Percentiles rank a stretch among this genome's conserved stretches.
Evolutionary conservation across 23 tunicate genomes (phyloP).

Genomic region (Clavelina lepadiformis): DNA sequence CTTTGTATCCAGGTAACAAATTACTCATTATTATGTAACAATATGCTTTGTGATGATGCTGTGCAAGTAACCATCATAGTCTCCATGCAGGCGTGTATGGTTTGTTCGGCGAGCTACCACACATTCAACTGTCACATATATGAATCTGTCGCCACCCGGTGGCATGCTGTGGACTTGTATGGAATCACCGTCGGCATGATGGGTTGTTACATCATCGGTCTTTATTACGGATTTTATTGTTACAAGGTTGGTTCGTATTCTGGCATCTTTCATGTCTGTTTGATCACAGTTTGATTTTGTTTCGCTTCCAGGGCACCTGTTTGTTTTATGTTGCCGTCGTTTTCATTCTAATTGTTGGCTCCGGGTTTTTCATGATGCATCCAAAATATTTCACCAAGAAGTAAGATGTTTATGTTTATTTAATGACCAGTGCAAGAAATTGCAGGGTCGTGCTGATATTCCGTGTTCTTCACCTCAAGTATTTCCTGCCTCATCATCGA

Average conservation of each 20-base stretch:
- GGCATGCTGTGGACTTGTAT: slow-evolving; percentile 52
- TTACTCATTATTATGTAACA: no score
- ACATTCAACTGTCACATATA: slow-evolving; percentile 66
- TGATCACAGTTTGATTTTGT: neutral
- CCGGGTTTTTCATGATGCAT: slow-evolving; percentile 23
- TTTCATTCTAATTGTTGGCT: slow-evolving; percentile 2
- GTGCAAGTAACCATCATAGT: neutral
- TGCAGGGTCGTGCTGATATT: no score
- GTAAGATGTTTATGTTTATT: slow-evolving; percentile 25
- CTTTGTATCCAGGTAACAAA: slow-evolving; percentile 33
- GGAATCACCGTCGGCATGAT: slow-evolving; percentile 69
- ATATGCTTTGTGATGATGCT: no score
- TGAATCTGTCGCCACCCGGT: slow-evolving; percentile 36
- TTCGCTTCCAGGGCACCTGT: neutral
- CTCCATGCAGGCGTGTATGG: slow-evolving; percentile 54
- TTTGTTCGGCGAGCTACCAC: slow-evolving; percentile 69
- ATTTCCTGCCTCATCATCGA: no score
- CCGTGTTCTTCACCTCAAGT: no score
- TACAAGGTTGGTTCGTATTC: slow-evolving; percentile 4
- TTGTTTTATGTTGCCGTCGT: slow-evolving; percentile 11
- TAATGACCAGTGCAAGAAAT: no score
- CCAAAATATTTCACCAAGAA: slow-evolving; percentile 26
- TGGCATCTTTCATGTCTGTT: neutral
- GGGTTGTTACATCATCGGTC: slow-evolving; percentile 78
- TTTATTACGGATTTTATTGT: slow-evolving; percentile 83